Evolutionary conservation across 92 coral and sea anemone species (phyloP), one percentile per base, ranked within the genome.

Genomic region (Porites rus): DNA sequence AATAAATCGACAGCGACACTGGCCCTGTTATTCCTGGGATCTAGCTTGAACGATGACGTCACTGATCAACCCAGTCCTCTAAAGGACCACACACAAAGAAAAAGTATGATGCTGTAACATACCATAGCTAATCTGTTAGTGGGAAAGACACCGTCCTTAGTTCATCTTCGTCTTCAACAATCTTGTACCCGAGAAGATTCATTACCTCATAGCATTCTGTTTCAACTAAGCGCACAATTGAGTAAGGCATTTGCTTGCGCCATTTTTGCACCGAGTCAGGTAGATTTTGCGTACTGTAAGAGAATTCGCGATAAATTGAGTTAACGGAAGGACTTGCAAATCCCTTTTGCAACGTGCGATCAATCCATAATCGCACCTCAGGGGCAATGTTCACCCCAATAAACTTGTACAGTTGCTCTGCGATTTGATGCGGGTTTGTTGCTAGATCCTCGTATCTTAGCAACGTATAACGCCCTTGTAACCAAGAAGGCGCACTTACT

Each of bases 381-480:
- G 93, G 81, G 0, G 92, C 86, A n/a, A 89, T 88, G 11, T 88
- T 22, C 13, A 97, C 84, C 1, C 99, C 99, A 28, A 97, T 86
- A 77, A 92, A 93, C 67, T 84, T 78, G 65, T 94, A 93, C 19
- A 97, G 84, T 77, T 95, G 96, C 60, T 95, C 94, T 0, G 98
- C 92, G n/a, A 92, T 90, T 83, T 92, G 93, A 53, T 92, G 95
- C 18, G 98, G 96, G 51, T 85, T 88, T 72, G 89, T 86, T 43
- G 96, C 94, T 5, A 97, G 87, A 71, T 97, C 99, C 62, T 97
- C 99, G 91, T 95, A 97, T 62, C 98, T 90, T 51, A 97, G 89
- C 94, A 93, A 76, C 76, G 98, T 93, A 74, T 93, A 95, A 46
- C 93, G 97, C 1, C 98, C 96, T 13, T 87, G 93, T 76, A 91